Evolutionary conservation across 2,797 vertebrate species (phyloP).

Genomic region (Periophthalmus magnuspinnatus): DNA sequence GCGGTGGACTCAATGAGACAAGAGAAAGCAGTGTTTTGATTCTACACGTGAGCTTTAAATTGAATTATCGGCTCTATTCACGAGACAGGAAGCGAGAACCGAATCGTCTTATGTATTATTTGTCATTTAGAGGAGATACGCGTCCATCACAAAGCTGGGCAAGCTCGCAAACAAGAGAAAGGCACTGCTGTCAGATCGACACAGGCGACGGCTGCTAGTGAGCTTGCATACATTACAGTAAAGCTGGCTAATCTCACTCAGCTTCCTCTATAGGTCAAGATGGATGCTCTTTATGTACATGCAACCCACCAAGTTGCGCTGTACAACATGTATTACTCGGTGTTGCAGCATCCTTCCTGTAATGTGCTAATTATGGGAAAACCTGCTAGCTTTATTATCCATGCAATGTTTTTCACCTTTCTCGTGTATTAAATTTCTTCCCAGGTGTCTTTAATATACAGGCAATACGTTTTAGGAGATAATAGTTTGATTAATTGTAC

Average conservation of each 20-base stretch:
- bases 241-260: neutral
- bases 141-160: conserved; percentile 62
- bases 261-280: neutral
- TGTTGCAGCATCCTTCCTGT: too few relatives aligned
- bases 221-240: conserved; percentile 29
- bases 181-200: conserved; percentile 63
- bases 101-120: neutral
- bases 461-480: neutral
- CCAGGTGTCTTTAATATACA: neutral
- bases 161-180: conserved; percentile 56
- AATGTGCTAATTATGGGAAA: too few relatives aligned
- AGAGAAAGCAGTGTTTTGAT: conserved; percentile 62
- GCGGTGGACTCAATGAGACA: conserved; percentile 2
- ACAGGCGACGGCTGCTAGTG: conserved; percentile 68
- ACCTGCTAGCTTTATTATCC: too few relatives aligned
- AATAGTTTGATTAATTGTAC: neutral
- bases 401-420: neutral
- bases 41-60: conserved; percentile 65
- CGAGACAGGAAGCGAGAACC: neutral
- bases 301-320: neutral
- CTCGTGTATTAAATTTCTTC: neutral
- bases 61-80: conserved; percentile 27
- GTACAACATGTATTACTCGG: too few relatives aligned
- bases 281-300: neutral
- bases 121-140: neutral